Conservation (phyloP, 2,888 invertebrate genomes). For the Glyphotaelius pellucidus region DNA sequence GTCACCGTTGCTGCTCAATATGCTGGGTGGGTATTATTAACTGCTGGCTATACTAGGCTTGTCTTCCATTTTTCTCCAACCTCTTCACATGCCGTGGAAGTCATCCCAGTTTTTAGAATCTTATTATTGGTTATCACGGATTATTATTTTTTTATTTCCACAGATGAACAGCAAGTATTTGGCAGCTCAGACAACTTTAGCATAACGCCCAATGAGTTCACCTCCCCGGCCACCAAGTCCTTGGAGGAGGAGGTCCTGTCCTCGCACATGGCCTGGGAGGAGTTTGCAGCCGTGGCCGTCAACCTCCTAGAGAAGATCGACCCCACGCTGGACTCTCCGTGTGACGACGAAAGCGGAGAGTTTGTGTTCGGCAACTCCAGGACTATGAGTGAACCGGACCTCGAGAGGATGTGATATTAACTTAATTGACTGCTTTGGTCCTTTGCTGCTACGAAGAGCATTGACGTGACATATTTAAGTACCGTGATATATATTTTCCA, state of each 20-base stretch:
- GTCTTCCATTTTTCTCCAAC: too few relatives aligned
- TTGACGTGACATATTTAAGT: background rate
- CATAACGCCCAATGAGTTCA: slow-evolving; percentile 72
- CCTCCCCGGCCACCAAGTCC: slow-evolving; percentile 72
- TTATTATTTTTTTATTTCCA: slow-evolving; percentile 60
- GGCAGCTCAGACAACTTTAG: slow-evolving; percentile 74
- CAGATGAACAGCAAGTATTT: slow-evolving; percentile 79
- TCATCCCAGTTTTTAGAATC: too few relatives aligned
- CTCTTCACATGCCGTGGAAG: too few relatives aligned
- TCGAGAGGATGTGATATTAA: slow-evolving; percentile 38
- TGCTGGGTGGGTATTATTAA: slow-evolving; percentile 71
- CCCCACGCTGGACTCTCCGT: slow-evolving; percentile 67
- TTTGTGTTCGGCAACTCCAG: slow-evolving; percentile 42
- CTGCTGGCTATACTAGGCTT: background rate
- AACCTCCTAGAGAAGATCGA: slow-evolving; percentile 83
- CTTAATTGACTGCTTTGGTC: background rate
- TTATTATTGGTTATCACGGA: too few relatives aligned
- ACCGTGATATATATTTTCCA: background rate
- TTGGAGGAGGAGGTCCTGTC: slow-evolving; percentile 67
- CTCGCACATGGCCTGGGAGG: slow-evolving; percentile 80
- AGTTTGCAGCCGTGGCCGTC: slow-evolving; percentile 85
- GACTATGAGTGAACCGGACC: slow-evolving; percentile 53
- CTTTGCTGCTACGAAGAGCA: background rate
- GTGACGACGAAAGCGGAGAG: slow-evolving; percentile 47
- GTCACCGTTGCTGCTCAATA: slow-evolving; percentile 74